A percentile compares a stretch with the other conserved stretches of the same genome.
Conservation (phyloP, 2,888 invertebrate species). For the Atethmia centrago region DNA sequence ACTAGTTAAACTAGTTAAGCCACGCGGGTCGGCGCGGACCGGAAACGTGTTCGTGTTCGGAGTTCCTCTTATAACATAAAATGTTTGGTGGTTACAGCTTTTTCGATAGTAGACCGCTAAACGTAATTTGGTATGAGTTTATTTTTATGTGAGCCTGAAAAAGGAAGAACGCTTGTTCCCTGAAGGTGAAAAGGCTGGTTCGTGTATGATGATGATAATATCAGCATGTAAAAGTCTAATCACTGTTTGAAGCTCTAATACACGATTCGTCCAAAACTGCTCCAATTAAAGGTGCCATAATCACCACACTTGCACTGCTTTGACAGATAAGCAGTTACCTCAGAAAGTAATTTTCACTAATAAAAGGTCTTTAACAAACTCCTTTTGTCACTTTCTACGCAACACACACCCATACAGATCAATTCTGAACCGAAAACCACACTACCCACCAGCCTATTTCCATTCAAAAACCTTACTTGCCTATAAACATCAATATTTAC, state of each 20-base stretch:
- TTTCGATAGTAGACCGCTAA: neutral
- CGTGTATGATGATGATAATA: neutral
- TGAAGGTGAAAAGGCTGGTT: neutral
- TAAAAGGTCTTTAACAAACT: too few species aligned
- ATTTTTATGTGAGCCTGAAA: neutral
- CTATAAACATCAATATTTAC: conserved; percentile 1
- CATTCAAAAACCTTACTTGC: neutral
- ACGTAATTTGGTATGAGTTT: neutral
- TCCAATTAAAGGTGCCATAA: neutral
- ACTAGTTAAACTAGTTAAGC: conserved; percentile 57
- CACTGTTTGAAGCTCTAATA: neutral
- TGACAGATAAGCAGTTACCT: neutral
- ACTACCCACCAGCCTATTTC: neutral
- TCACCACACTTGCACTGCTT: neutral
- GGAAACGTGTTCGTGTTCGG: conserved; percentile 27
- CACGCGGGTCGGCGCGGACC: conserved; percentile 10
- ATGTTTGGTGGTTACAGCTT: neutral
- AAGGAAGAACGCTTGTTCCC: neutral
- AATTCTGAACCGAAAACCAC: too few species aligned
- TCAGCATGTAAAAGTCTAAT: too few species aligned
- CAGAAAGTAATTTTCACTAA: neutral
- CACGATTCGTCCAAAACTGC: neutral
- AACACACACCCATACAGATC: too few species aligned
- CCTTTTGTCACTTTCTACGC: too few species aligned
- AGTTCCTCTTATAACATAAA: conserved; percentile 19